Base-by-base conservation (phyloP, 1,140 invertebrate genomes). In the Listronotus bonariensis region DNA sequence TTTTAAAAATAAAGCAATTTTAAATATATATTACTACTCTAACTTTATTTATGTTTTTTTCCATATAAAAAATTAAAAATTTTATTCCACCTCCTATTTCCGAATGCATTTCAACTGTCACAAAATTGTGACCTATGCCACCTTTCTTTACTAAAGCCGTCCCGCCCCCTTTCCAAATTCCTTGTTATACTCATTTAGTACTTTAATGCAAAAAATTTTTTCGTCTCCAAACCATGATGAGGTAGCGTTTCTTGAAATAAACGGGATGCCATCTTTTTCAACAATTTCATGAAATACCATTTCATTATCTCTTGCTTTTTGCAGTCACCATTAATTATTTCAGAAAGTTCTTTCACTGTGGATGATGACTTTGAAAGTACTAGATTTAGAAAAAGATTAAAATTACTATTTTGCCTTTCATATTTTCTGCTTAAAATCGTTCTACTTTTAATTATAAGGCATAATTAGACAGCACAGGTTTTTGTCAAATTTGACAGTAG, bases 51-150 rank as follows among this genome's bases (percentile, higher is more conserved):
- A 6, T 12, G 14, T 36, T 66, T 60, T 31, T 36, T 59, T 32
- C 62, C 64, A 46, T 66, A 66, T 12, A 59, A 40, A 40, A 66
- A 45, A 20, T 60, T 42, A n/a, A 54, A 51, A 66, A 66, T 20
- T 10, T 15, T 9, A 66, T 18, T 0, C 2, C 7, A 0, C 17
- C 40, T 11, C 55, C 56, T n/a, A 26, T 60, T 52, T 59, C 38
- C 11, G 55, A 59, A 31, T 66, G 55, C 55, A 59, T 66, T 34
- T 59, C 56, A 2, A 66, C 11, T 20, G 26, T 60, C 17, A 46
- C 64, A 26, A 51, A 66, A 34, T 59, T 31, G 31, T 66, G 64
- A 10, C 42, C 48, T n/a, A 60, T 11, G n/a, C 56, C 64, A n/a
- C 64, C 56, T 4, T 54, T n/a, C 26, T 66, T 59, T n/a, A 65